Conservation (phyloP, 2,113 vertebrate species). For the Anser brachyrhynchus region DNA sequence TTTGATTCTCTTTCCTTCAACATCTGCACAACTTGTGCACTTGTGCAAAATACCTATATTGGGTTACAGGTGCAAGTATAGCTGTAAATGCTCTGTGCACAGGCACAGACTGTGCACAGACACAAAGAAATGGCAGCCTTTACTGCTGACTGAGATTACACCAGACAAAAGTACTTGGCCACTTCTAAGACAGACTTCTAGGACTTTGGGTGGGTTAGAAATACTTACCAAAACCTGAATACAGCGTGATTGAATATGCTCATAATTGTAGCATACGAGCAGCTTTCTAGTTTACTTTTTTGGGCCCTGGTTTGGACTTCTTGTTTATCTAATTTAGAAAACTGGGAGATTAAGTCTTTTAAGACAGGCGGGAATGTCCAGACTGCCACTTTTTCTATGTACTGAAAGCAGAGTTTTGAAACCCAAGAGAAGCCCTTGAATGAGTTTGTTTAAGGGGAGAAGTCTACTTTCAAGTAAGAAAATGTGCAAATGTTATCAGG, state of each 20-base stretch:
- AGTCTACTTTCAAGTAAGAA: not conserved
- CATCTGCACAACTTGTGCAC: not conserved
- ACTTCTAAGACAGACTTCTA: not conserved
- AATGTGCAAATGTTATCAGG: not conserved
- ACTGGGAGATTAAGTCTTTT: not conserved
- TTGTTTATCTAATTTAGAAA: not conserved
- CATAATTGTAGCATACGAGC: not conserved
- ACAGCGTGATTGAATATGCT: not conserved
- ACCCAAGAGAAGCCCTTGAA: not conserved
- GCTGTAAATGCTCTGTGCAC: not conserved
- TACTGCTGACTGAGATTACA: not conserved
- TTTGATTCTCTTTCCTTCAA: not conserved
- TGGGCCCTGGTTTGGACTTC: not conserved
- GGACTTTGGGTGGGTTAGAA: not conserved
- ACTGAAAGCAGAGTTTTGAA: not conserved
- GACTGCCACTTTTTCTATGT: not conserved
- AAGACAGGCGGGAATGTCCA: not conserved
- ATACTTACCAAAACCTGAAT: not conserved
- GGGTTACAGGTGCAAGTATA: not conserved
- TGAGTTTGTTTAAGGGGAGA: not conserved
- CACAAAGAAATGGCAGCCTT: not conserved
- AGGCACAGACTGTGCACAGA: not conserved
- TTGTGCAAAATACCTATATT: not conserved
- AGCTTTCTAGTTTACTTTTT: not conserved
- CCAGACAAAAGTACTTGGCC: rapidly evolving